These are phyloP conservation scores for Heliconius hewitsoni DNA, from an alignment of 1,140 invertebrate genomes.

Conservation along the genomic window DNA sequence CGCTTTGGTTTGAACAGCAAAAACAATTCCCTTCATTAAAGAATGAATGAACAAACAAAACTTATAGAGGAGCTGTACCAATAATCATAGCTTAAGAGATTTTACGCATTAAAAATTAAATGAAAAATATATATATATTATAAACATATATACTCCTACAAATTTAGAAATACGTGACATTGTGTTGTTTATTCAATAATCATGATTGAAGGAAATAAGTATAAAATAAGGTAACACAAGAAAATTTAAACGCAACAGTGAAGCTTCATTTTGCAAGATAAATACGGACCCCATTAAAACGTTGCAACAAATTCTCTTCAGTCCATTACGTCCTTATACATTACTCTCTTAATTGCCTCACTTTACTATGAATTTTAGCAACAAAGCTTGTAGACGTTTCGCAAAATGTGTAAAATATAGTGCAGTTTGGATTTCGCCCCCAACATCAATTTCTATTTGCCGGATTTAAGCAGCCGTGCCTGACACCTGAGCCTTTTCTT, in stretches of 20 bases:
- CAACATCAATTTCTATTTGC: slow-evolving; percentile 72
- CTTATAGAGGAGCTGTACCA: neutral
- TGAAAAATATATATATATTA: no score
- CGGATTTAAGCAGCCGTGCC: slow-evolving; percentile 55
- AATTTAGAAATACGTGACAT: neutral
- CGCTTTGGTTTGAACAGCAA: slow-evolving; percentile 52
- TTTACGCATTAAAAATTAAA: neutral
- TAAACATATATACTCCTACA: no score
- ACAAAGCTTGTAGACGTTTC: slow-evolving; percentile 61
- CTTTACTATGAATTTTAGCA: slow-evolving; percentile 73
- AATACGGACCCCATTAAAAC: slow-evolving; percentile 67
- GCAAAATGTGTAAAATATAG: slow-evolving; percentile 68
- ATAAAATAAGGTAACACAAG: slow-evolving; percentile 17
- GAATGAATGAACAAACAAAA: slow-evolving; percentile 8
- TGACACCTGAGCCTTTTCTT: slow-evolving; percentile 61
- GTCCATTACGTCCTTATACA: slow-evolving; percentile 74
- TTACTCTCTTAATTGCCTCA: slow-evolving; percentile 74
- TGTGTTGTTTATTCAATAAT: neutral
- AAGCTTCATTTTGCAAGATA: slow-evolving; percentile 62
- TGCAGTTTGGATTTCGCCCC: slow-evolving; percentile 65
- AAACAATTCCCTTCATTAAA: slow-evolving; percentile 17
- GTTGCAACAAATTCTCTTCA: slow-evolving; percentile 72
- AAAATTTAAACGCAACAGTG: slow-evolving; percentile 31
- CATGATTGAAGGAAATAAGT: slow-evolving; percentile 18
- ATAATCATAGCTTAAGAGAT: neutral